Conservation (phyloP, 2,113 vertebrate genomes). For the Electrona antarctica region DNA sequence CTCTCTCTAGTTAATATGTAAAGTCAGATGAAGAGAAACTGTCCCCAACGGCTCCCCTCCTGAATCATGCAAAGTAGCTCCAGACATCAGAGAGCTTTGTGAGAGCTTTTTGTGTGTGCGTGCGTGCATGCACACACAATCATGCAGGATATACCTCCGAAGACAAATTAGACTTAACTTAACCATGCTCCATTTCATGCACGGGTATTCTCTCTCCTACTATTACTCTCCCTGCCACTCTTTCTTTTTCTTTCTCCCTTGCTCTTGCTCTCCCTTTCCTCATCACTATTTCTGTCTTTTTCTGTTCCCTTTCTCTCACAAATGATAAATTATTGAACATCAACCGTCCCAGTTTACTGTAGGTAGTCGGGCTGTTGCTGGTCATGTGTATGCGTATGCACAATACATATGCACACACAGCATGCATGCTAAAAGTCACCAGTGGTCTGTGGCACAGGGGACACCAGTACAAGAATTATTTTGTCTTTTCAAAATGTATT, state of each 20-base stretch:
- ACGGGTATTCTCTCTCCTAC: not conserved
- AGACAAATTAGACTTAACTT: conserved; percentile 14
- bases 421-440: conserved; percentile 44
- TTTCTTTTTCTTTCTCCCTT: conserved; percentile 3
- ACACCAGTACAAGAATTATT: conserved; percentile 1
- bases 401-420: not conserved
- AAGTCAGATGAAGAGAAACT: conserved; percentile 64
- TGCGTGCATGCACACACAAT: not conserved
- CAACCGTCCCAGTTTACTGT: conserved; percentile 30
- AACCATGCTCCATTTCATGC: conserved; percentile 17
- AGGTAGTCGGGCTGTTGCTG: conserved; percentile 11
- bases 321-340: conserved; percentile 53
- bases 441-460: conserved; percentile 38
- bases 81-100: conserved; percentile 60
- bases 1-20: conserved; percentile 52
- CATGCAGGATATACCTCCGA: not conserved
- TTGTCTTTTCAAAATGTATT: conserved; percentile 24
- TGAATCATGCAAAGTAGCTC: conserved; percentile 67
- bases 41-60: conserved; percentile 54
- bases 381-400: conserved; percentile 5
- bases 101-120: not conserved
- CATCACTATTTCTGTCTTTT: not conserved
- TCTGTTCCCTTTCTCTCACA: conserved; percentile 10
- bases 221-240: not conserved
- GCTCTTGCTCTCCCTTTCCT: not conserved